A percentile compares a stretch with the other conserved stretches of the same genome.
Conservation (phyloP, 2,888 invertebrate genomes). For the Timandra comae region DNA sequence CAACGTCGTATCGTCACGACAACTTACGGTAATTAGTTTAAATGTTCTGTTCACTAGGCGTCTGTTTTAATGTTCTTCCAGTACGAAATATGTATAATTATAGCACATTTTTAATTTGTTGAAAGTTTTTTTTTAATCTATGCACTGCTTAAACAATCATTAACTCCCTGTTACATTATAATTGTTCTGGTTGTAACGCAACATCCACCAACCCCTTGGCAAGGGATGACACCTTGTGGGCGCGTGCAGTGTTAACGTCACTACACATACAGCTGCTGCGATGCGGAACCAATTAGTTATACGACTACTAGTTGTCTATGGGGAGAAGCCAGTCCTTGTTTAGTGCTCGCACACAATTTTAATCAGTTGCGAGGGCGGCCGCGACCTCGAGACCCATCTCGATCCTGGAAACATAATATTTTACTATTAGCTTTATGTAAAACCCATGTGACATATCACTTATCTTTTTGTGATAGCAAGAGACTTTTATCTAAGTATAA, state of each 20-base stretch:
- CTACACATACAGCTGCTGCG: slow-evolving; percentile 47
- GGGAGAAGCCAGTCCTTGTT: slow-evolving; percentile 73
- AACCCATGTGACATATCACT: too few relatives aligned
- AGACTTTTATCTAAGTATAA: too few relatives aligned
- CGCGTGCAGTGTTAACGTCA: slow-evolving; percentile 21
- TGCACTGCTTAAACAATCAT: slow-evolving; percentile 73
- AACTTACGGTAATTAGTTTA: slow-evolving; percentile 51
- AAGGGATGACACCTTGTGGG: slow-evolving; percentile 16
- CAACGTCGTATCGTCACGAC: slow-evolving; percentile 45
- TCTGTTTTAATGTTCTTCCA: slow-evolving; percentile 69
- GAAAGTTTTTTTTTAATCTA: slow-evolving; percentile 66
- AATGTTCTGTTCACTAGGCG: slow-evolving; percentile 73
- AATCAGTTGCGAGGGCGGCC: slow-evolving; percentile 67
- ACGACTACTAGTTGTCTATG: slow-evolving; percentile 72
- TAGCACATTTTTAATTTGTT: slow-evolving; percentile 74
- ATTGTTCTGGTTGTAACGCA: slow-evolving; percentile 64
- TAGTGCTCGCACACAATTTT: slow-evolving; percentile 45
- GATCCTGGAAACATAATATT: slow-evolving; percentile 68
- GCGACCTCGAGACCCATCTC: slow-evolving; percentile 67
- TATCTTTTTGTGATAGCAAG: too few relatives aligned
- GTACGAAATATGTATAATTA: slow-evolving; percentile 61
- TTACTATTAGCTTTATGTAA: too few relatives aligned
- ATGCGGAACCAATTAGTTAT: slow-evolving; percentile 65
- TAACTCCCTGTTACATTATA: slow-evolving; percentile 63
- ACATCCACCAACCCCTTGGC: slow-evolving; percentile 41